Percentiles rank a stretch among this genome's conserved stretches.
Evolutionary conservation across 2,888 invertebrate genomes (phyloP).

Genomic region (Zelleria hepariella): DNA sequence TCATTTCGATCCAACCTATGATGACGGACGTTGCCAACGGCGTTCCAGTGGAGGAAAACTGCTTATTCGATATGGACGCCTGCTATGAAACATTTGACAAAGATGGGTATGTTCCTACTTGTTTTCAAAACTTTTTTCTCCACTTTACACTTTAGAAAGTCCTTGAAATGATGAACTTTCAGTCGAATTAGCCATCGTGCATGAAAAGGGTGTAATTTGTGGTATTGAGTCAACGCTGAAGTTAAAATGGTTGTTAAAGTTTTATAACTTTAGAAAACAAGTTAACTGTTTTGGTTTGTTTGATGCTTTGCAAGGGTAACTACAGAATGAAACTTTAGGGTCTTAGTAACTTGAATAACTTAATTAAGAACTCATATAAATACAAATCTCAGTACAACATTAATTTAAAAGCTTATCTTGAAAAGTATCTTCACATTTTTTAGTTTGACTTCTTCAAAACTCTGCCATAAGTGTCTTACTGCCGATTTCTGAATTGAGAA

Average conservation of each 20-base stretch:
- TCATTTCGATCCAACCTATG: conserved; percentile 60
- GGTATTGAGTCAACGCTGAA: background rate
- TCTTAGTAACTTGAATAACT: no score
- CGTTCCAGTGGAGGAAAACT: conserved; percentile 60
- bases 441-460: background rate
- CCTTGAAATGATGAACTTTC: background rate
- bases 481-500: no score
- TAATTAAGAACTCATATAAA: no score
- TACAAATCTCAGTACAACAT: no score
- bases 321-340: no score
- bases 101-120: conserved; percentile 77
- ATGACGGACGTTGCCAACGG: conserved; percentile 60
- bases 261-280: background rate
- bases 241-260: background rate
- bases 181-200: background rate
- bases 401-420: background rate
- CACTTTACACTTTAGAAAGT: background rate
- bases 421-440: background rate
- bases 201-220: background rate
- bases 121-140: background rate
- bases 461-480: no score
- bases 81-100: conserved; percentile 93
- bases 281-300: background rate
- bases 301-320: no score
- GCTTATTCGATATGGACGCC: conserved; percentile 85